phyloP scores from a whole-genome alignment of 2,113 vertebrate species.

The Echinops telfairi region DNA sequence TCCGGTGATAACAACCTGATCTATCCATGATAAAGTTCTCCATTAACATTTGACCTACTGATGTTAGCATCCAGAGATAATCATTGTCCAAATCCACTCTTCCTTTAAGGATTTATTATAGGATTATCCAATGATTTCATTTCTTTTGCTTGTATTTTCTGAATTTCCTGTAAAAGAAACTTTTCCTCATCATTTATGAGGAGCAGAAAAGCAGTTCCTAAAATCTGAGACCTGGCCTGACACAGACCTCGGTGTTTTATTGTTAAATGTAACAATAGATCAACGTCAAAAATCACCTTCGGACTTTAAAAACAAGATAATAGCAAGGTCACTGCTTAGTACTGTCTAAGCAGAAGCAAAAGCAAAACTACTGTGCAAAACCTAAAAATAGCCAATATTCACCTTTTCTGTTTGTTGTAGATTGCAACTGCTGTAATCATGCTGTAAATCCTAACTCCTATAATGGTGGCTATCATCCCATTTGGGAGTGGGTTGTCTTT shows the following conservation, averaged over 20 bases:
- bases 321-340: not conserved
- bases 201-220: not conserved
- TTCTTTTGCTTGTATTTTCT: slow-evolving; percentile 17
- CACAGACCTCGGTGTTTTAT: not conserved
- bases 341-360: slow-evolving; percentile 34
- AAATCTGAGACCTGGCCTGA: not conserved
- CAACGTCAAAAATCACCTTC: not conserved
- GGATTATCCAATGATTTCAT: slow-evolving; percentile 19
- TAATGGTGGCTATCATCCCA: not conserved
- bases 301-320: slow-evolving; percentile 22
- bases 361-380: not conserved
- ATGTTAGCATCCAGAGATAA: not conserved
- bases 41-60: not conserved
- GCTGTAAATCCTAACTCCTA: not conserved
- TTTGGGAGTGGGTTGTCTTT: not conserved
- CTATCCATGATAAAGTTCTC: not conserved
- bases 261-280: not conserved
- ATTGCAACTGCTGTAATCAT: not conserved
- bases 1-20: not conserved
- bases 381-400: not conserved
- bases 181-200: not conserved
- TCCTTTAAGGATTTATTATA: not conserved
- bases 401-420: not conserved
- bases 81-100: not conserved
- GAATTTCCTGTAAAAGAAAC: not conserved